Evolutionary conservation across 2,888 invertebrate species (phyloP), one percentile per base, ranked within the genome.

Genomic region (Harpalus rubripes): DNA sequence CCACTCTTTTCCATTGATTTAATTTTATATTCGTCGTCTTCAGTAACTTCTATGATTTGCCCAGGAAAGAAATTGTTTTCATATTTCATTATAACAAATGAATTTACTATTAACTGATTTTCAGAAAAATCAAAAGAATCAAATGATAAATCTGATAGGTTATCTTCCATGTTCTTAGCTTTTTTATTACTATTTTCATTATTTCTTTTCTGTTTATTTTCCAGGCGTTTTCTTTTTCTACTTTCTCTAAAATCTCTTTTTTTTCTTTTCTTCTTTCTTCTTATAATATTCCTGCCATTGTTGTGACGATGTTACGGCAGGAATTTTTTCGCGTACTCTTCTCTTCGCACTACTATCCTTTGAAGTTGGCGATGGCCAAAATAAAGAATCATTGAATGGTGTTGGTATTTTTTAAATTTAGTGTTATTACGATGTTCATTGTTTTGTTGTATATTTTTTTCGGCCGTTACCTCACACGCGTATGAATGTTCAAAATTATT

Each of bases 231-330:
- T 85, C 86, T 85, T 32, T 32, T 32, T 32, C 32, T 32, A 32
- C 32, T 32, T 32, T 32, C 32, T 85, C 85, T 86, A 85, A 65
- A 63, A 65, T 74, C 41, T 83, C 32, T 85, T n/a, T 26, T 85
- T 87, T 86, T 83, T 86, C 78, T 86, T 41, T 80, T 86, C 85
- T 80, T 86, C 87, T 86, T 87, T 87, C 65, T 86, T 86, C 65
- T 85, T 85, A 85, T 85, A 85, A 86, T 87, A 87, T 85, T 87
- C 79, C 82, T 86, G 85, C 85, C 86, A 87, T 63, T 68, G 81
- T 65, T 86, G 83, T 76, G 81, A 86, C 58, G 86, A 86, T 39
- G 83, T 85, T 81, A 87, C 87, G 74, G 86, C 83, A 85, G 87
- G 87, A 84, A 87, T 83, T 86, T 85, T 86, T 84, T 86, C 86